Evolutionary conservation across 1,140 invertebrate genomes (phyloP).

Genomic region (Eciton burchellii): DNA sequence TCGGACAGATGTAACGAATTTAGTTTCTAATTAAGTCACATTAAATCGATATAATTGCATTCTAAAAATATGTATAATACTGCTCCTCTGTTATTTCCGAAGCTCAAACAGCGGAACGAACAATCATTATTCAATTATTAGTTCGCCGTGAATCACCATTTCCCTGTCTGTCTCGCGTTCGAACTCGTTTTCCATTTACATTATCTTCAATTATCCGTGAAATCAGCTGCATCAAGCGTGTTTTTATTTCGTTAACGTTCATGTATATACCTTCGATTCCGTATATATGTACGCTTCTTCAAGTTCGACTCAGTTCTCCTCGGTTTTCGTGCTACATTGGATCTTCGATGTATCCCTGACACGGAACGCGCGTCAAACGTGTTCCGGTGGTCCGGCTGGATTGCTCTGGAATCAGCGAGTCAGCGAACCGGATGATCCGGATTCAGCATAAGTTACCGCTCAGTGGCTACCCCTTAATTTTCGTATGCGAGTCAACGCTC

Average conservation of each 20-base stretch:
- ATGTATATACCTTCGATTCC: neutral
- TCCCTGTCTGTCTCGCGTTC: no score
- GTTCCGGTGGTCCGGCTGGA: conserved; percentile 22
- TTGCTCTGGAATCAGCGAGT: conserved; percentile 30
- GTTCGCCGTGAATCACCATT: no score
- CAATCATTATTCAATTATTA: no score
- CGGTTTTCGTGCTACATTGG: conserved; percentile 13
- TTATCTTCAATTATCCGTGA: no score
- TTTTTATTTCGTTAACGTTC: neutral
- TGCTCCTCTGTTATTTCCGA: neutral
- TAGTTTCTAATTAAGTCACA: conserved; percentile 28
- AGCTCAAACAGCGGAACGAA: neutral
- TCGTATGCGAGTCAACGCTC: conserved; percentile 11
- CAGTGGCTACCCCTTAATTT: conserved; percentile 47
- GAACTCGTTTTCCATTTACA: no score
- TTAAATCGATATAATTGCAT: neutral
- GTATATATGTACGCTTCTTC: conserved; percentile 12
- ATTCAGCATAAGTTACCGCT: conserved; percentile 52
- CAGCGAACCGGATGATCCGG: conserved; percentile 48
- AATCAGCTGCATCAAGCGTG: no score
- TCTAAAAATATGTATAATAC: neutral
- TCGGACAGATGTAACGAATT: conserved; percentile 2
- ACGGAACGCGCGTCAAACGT: conserved; percentile 42
- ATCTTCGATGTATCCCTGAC: conserved; percentile 48
- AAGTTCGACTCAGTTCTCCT: no score